Base-by-base conservation (phyloP, 2,113 vertebrate genomes). In the Dasyprocta punctata region DNA sequence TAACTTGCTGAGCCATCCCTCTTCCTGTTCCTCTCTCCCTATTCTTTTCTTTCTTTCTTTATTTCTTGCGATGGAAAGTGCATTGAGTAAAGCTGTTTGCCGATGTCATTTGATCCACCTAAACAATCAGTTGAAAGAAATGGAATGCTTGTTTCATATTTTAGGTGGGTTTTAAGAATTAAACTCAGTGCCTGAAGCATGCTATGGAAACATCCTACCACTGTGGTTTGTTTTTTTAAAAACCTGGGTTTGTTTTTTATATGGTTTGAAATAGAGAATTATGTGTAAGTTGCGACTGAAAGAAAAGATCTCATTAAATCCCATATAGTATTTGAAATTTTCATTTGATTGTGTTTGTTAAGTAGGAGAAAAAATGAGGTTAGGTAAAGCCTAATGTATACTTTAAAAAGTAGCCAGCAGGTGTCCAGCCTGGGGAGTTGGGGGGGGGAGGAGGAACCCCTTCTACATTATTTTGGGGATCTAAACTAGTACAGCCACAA, bases 151-250 rank as follows among this genome's bases (percentile, higher is more conserved):
- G 52, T 87, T 86, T 24, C 56, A 56, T 88, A 38, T 73, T n/a
- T 95, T 94, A 85, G 26, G 20, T 4, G 7, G 19, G 38, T 52
- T 3, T 47, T 52, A 6, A 78, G 28, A 7, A 78, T 78, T 49
- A 26, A 52, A 52, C 47, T 52, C 44, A 77, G 28, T 47, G 41
- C 44, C 24, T 77, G 28, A 78, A 19, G 28, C 7, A 78, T 52
- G 28, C 77, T 49, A 17, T 28, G 75, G 26, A 78, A 78, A 10
- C 7, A 30, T 28, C 28, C 47, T 78, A 78, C 14, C 16, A 49
- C 47, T 49, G 75, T 78, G n/a, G 17, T 90, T 97, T 75, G 6
- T 96, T 84, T 87, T 96, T 96, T 94, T 26, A 36, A 92, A 95
- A 91, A 44, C 44, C 33, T 92, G 24, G 90, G 90, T 94, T 61